A percentile compares a stretch with the other conserved stretches of the same genome.
Conservation (phyloP, 2,888 invertebrate species). For the Rhagophthalmus giganteus region DNA sequence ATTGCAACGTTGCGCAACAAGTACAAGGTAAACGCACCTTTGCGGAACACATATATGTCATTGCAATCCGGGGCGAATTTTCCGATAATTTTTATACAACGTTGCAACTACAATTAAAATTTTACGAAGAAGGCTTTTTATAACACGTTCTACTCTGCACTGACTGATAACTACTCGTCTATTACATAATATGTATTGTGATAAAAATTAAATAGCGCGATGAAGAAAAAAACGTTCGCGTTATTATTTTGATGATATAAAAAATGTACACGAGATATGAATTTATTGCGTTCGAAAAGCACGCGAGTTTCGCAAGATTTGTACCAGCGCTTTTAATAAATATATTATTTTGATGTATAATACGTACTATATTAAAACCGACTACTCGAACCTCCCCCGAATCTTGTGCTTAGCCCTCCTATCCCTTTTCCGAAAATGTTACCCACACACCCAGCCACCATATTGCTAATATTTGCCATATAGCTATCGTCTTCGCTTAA, state of each 20-base stretch:
- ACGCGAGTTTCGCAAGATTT: conserved; percentile 21
- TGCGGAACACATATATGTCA: no score
- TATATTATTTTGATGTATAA: conserved; percentile 13
- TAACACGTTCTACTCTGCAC: conserved; percentile 21
- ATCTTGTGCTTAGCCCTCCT: conserved; percentile 86
- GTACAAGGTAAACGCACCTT: no score
- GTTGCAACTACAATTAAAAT: conserved; percentile 1
- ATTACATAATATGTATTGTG: conserved; percentile 10
- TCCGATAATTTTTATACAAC: not conserved
- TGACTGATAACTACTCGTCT: conserved; percentile 13
- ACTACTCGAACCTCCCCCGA: conserved; percentile 80
- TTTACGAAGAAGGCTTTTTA: conserved; percentile 7
- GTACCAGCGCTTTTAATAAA: conserved; percentile 22
- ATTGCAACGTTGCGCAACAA: no score
- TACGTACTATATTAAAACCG: conserved; percentile 68
- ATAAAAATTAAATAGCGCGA: conserved; percentile 8
- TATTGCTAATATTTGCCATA: conserved; percentile 79
- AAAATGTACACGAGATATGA: conserved; percentile 40
- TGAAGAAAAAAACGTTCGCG: conserved; percentile 10
- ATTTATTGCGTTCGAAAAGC: conserved; percentile 35
- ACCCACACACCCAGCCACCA: conserved; percentile 85
- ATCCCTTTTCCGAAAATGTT: conserved; percentile 89
- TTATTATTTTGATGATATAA: conserved; percentile 37
- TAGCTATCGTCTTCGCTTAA: conserved; percentile 72
- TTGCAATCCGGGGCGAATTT: conserved; percentile 15